A percentile compares a stretch with the other conserved stretches of the same genome.
phyloP scores from a whole-genome alignment of 2,113 vertebrate genomes.

The Pterocles gutturalis region DNA sequence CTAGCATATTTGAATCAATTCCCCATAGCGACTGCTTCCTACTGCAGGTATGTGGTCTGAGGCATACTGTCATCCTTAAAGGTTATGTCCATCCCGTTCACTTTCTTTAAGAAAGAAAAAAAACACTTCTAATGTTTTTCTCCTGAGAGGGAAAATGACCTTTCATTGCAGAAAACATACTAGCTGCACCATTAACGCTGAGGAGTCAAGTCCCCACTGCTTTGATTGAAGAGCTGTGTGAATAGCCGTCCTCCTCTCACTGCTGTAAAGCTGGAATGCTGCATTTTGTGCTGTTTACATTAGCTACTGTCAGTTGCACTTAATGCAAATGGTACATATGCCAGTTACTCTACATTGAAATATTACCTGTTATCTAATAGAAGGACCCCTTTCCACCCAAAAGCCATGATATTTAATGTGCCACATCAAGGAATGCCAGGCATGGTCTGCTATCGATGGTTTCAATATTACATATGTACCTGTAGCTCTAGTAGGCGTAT shows the following conservation, averaged over 20 bases:
- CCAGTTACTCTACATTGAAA: neutral
- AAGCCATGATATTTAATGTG: neutral
- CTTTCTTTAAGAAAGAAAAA: neutral
- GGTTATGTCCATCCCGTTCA: neutral
- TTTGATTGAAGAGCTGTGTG: conserved; percentile 2
- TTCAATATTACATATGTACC: neutral
- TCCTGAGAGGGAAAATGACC: conserved; percentile 1
- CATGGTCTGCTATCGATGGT: neutral
- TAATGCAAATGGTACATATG: neutral
- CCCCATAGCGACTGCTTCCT: neutral
- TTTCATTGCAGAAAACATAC: conserved; percentile 20
- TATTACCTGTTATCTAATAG: neutral
- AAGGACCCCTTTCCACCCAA: neutral
- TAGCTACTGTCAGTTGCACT: neutral
- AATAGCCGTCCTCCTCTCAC: neutral
- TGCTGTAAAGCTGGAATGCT: neutral
- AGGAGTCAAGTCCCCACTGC: neutral
- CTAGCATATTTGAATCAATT: neutral
- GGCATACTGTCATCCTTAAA: neutral
- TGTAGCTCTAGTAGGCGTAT: neutral
- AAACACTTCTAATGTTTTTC: neutral
- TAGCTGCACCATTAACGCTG: neutral
- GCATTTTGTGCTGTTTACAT: neutral
- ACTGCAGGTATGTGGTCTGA: neutral
- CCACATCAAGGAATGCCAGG: neutral